Base-by-base conservation (phyloP, 2,113 vertebrate species). In the Pontoporia blainvillei region DNA sequence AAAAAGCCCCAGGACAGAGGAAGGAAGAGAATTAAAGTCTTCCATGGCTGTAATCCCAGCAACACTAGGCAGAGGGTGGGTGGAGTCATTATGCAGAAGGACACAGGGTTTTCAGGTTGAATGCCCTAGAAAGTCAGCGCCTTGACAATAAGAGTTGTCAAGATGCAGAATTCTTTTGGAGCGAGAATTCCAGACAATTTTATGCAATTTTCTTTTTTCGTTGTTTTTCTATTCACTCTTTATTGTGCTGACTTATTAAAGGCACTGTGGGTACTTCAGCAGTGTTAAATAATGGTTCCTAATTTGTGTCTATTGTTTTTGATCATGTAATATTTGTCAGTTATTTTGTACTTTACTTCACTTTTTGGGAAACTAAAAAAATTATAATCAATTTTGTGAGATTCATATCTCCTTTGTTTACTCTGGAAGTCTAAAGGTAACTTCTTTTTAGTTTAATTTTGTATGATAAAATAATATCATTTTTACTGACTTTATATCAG, bases 301-400 rank as follows among this genome's bases (percentile, higher is more conserved):
- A 59, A 76, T 41, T 69, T 78, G 39, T 17, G 46, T 36, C 41
- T 83, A n/a, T 66, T 95, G 44, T 49, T 94, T 90, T 94, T 20
- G 41, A 41, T 79, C 12, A 25, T 61, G 34, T 86, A n/a, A 25
- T 54, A 29, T 41, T 86, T 81, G 21, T 59, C 86, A 34, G 75
- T 76, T 86, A 82, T 90, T 95, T 90, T 67, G 57, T 54, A 67
- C 57, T 86, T 93, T 73, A 27, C 9, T 6, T 82, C 41, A 95
- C 41, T 76, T 95, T 81, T 85, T 73, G 49, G 76, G 76, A 82
- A 97, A 90, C 66, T 86, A 39, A 17, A 93, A 90, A 64, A 85
- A 54, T 73, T 59, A 27, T 91, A 81, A 89, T 73, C 25, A 20
- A 71, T 94, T 86, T 90, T 71, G 31, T 93, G 49, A 90, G 25